Evolutionary conservation across 2,113 vertebrate genomes (phyloP), one percentile per base, ranked within the genome.

Genomic region (Danio rerio): DNA sequence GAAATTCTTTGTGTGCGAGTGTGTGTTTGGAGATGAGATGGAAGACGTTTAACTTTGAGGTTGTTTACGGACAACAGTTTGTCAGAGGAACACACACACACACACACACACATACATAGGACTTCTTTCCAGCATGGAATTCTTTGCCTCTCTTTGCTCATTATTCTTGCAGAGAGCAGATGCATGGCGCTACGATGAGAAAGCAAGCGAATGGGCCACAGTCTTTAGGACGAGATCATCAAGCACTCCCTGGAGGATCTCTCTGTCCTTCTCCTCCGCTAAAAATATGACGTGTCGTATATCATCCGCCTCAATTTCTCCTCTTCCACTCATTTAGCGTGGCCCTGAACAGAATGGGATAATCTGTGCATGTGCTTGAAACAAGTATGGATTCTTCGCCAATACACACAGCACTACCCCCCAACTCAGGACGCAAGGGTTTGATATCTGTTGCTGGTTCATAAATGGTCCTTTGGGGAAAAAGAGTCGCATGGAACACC

Each of bases 301-400:
- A 81, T 88, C 81, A 87, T 88, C 83, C 56, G 49, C 61, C 72
- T 83, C 83, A 76, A 50, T 82, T 83, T 70, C 16, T 81, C 81
- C 31, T 78, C 65, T 73, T 69, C 58, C 56, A 58, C 71, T 81
- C 56, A 20, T 83, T 31, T 21, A 78, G 45, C n/a, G 42, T 42
- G 74, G 62, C 65, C 52, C 45, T 56, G 74, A 43, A 79, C 49
- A 40, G 77, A 21, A 83, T 70, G 63, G 55, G 20, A 56, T 78
- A 62, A 71, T 78, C 74, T 70, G 21, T 79, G 77, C 62, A 66
- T 66, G 76, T 55, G 61, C 62, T 66, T 78, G 31, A 78, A 66
- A 53, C 59, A 78, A 79, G 31, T 21, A 43, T 53, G 31, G n/a
- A 77, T 43, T 7, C 58, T 40, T 50, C 20, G 8, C 43, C 20